phyloP scores from a whole-genome alignment of 2,113 vertebrate genomes.

The Megaceryle torquata region DNA sequence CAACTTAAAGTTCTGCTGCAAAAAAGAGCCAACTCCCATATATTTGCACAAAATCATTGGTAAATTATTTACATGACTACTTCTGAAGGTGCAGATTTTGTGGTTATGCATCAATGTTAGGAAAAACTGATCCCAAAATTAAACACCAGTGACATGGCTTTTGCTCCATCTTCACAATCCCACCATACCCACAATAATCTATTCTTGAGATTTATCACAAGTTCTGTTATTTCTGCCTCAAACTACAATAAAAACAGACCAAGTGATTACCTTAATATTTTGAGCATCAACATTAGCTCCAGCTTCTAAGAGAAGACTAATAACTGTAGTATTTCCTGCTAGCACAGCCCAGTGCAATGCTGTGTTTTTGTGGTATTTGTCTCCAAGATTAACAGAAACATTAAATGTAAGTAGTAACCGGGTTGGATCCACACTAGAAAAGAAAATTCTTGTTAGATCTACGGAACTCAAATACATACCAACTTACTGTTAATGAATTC shows the following conservation, averaged over 20 bases:
- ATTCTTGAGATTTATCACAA: neutral
- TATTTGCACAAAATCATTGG: neutral
- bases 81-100: neutral
- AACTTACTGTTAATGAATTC: neutral
- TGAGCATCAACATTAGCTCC: slow-evolving; percentile 96
- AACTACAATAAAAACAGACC: slow-evolving; percentile 12
- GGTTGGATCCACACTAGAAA: slow-evolving; percentile 94
- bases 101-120: neutral
- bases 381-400: slow-evolving; percentile 96
- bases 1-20: neutral
- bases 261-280: slow-evolving; percentile 90
- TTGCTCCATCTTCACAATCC: neutral
- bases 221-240: neutral
- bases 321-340: slow-evolving; percentile 98
- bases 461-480: neutral
- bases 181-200: neutral
- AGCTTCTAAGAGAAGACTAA: slow-evolving; percentile 95
- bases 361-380: slow-evolving; percentile 99
- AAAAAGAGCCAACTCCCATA: neutral
- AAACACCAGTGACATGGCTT: neutral
- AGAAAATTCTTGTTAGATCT: slow-evolving; percentile 60
- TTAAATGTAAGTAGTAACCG: slow-evolving; percentile 97
- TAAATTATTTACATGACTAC: neutral
- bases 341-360: slow-evolving; percentile 97
- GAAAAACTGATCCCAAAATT: neutral